Base-by-base conservation (phyloP, 2,888 invertebrate species). In the Phlogophora meticulosa region DNA sequence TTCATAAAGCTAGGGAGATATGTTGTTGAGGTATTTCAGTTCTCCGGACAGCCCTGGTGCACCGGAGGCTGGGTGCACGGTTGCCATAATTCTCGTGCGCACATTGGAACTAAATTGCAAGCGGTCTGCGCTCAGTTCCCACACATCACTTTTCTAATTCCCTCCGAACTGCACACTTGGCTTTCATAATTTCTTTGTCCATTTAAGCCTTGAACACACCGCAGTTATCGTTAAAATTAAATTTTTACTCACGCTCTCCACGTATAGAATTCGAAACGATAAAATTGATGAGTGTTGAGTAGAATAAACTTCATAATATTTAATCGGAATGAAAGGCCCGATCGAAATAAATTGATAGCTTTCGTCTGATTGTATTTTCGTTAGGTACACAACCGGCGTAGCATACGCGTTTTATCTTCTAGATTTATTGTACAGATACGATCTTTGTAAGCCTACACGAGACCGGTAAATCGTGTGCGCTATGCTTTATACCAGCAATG, bases 81-180 rank as follows among this genome's bases (percentile, higher is more conserved):
- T 89, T 90, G 92, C 93, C 92, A 93, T 94, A 94, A 92, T 92
- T 94, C 93, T 90, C 92, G 84, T 68, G 87, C 86, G 89, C 90
- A 91, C 91, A 91, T 90, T 89, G 87, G 84, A 89, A 87, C 86
- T 90, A 93, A 94, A 94, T 94, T 93, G 90, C 93, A 87, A 88
- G 84, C 83, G 84, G 85, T 78, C 78, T 85, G 86, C 59, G 68
- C 64, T 59, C 85, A 85, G 91, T 94, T 94, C 94, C 94, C 94
- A 94, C 95, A 94, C 92, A 91, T 91, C 89, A 91, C 92, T 92
- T 92, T 93, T 93, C 92, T 93, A 92, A 93, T 91, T 91, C 88
- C 85, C 88, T 87, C 86, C 89, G 73, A 81, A 83, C 71, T 76
- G 72, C 70, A 87, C 88, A 88, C 87, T 88, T 85, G 80, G 82